phyloP scores from a whole-genome alignment of 2,113 vertebrate genomes.

The Oryctolagus cuniculus region DNA sequence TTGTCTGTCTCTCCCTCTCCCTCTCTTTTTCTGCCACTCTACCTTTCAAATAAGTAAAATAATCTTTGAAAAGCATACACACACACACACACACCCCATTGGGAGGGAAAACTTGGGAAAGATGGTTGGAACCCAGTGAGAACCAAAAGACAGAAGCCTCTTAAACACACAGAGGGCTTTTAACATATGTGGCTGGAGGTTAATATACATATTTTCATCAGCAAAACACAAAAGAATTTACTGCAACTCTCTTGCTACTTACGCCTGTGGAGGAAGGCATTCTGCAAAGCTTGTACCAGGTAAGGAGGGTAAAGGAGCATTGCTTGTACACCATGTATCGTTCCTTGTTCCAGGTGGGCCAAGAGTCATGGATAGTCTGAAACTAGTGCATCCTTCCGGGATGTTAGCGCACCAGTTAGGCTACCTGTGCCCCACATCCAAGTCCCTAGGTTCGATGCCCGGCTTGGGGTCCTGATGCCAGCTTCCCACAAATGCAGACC shows the following conservation, averaged over 20 bases:
- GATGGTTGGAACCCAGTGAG: background rate
- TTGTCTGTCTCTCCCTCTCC: too few species aligned
- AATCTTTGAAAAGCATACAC: too few species aligned
- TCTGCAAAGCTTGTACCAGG: background rate
- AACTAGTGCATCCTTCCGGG: too few species aligned
- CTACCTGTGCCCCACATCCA: too few species aligned
- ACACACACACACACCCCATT: too few species aligned
- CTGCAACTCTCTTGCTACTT: background rate
- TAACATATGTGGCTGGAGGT: background rate
- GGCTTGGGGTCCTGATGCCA: too few species aligned
- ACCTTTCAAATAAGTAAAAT: too few species aligned
- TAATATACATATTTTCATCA: background rate
- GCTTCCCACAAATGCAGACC: too few species aligned
- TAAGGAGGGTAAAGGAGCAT: background rate
- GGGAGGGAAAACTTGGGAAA: background rate
- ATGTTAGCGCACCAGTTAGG: too few species aligned
- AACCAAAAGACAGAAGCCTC: accelerated
- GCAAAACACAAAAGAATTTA: background rate
- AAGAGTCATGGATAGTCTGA: background rate
- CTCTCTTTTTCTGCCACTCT: too few species aligned
- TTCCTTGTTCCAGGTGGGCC: background rate
- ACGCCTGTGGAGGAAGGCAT: background rate
- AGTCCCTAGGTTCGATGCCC: too few species aligned
- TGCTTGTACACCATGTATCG: background rate
- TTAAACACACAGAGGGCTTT: background rate